Conservation (phyloP, 2,797 vertebrate genomes). For the Salmo trutta region DNA sequence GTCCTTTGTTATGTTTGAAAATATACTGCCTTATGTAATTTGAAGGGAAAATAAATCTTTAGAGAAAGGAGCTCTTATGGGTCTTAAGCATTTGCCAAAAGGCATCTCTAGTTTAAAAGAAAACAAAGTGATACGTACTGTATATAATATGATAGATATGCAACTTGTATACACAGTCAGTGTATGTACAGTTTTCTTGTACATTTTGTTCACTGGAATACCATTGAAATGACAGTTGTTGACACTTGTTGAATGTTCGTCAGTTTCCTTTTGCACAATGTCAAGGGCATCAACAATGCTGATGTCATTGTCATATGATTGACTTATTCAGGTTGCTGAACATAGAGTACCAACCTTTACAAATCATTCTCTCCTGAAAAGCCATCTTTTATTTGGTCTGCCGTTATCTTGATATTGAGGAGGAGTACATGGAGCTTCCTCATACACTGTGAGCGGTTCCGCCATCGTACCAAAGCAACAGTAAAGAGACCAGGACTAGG, state of each 20-base stretch:
- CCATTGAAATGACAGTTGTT: neutral
- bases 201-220: neutral
- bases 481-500: constrained; percentile 50
- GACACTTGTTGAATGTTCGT: too few species aligned
- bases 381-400: constrained; percentile 10
- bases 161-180: neutral
- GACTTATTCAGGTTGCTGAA: too few species aligned
- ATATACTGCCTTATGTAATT: neutral
- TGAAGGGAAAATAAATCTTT: neutral
- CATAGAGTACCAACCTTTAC: too few species aligned
- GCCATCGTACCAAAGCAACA: constrained; percentile 45
- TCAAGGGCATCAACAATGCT: too few species aligned
- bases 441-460: neutral
- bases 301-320: too few species aligned
- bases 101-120: neutral
- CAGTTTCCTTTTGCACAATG: too few species aligned
- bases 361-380: neutral
- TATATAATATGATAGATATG: constrained; percentile 6
- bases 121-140: neutral
- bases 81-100: neutral
- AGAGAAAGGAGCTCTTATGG: neutral
- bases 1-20: neutral
- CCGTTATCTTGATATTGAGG: neutral
- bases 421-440: neutral
- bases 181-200: neutral